phyloP scores from a whole-genome alignment of 2,113 vertebrate species.

The Chelonoidis abingdonii region DNA sequence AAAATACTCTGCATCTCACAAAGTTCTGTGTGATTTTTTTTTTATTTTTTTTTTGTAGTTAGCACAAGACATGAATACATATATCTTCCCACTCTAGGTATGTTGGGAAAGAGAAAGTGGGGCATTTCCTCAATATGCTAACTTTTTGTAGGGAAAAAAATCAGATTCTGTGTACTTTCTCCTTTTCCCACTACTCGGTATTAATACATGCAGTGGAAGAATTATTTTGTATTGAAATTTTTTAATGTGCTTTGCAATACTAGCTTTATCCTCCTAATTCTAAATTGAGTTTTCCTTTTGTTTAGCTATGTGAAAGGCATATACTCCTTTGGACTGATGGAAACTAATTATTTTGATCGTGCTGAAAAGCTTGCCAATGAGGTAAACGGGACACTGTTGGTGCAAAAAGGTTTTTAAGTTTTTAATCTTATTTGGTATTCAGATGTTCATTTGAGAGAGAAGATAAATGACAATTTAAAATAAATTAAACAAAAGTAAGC shows the following conservation, averaged over 20 bases:
- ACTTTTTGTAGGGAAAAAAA: not conserved
- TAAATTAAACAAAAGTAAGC: not conserved
- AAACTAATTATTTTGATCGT: conserved; percentile 88
- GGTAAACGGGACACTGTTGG: conserved; percentile 76
- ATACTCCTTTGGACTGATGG: conserved; percentile 94
- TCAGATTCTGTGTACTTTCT: not conserved
- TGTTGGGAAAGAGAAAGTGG: not conserved
- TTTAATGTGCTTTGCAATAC: not conserved
- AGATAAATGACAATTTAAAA: not conserved
- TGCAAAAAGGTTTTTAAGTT: not conserved
- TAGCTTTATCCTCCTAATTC: not conserved
- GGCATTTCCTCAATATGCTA: not conserved
- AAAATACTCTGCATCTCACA: not conserved
- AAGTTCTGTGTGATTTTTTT: too few relatives aligned
- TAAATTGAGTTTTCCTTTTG: not conserved
- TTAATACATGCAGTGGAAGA: not conserved
- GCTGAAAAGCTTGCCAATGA: conserved; percentile 91
- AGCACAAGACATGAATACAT: not conserved
- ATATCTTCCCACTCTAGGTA: not conserved
- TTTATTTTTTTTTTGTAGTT: too few relatives aligned
- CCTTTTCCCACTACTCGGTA: not conserved
- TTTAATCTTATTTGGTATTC: not conserved
- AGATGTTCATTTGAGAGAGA: not conserved
- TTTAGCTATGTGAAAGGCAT: conserved; percentile 88
- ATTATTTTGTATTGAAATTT: not conserved